Conservation (phyloP, 2,797 vertebrate species). For the Bovichtus variegatus region DNA sequence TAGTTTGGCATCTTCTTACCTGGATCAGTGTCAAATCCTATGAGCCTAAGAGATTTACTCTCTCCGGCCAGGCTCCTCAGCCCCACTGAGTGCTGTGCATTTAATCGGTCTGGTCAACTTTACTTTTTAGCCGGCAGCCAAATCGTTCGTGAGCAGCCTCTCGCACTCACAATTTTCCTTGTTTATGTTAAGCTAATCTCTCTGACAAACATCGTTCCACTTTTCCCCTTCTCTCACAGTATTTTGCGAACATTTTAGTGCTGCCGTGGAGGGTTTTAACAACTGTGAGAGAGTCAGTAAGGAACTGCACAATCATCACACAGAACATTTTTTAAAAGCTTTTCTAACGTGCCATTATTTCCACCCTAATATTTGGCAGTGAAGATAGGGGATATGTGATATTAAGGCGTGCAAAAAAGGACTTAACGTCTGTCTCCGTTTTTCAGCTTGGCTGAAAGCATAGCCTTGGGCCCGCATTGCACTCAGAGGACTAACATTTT, state of each 20-base stretch:
- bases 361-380: constrained; percentile 34
- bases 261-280: not conserved
- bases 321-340: constrained; percentile 27
- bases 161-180: constrained; percentile 44
- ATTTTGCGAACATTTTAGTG: constrained; percentile 8
- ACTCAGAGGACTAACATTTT: constrained; percentile 56
- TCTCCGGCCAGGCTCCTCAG: constrained; percentile 24
- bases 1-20: constrained; percentile 70
- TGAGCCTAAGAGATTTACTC: constrained; percentile 61
- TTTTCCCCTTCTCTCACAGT: constrained; percentile 43
- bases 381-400: constrained; percentile 31
- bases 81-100: constrained; percentile 18
- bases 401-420: constrained; percentile 41
- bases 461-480: constrained; percentile 28
- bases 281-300: constrained; percentile 20
- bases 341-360: constrained; percentile 32
- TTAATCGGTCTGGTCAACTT: constrained; percentile 55
- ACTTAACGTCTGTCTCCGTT: constrained; percentile 47
- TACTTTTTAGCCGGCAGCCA: constrained; percentile 44
- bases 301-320: constrained; percentile 12
- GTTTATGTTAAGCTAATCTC: constrained; percentile 68
- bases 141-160: constrained; percentile 44
- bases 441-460: constrained; percentile 42
- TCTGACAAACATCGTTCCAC: constrained; percentile 68
- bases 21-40: constrained; percentile 70